These are phyloP conservation scores for Siniperca scherzeri DNA, from an alignment of 2,797 vertebrate species.

Conservation along the genomic window DNA sequence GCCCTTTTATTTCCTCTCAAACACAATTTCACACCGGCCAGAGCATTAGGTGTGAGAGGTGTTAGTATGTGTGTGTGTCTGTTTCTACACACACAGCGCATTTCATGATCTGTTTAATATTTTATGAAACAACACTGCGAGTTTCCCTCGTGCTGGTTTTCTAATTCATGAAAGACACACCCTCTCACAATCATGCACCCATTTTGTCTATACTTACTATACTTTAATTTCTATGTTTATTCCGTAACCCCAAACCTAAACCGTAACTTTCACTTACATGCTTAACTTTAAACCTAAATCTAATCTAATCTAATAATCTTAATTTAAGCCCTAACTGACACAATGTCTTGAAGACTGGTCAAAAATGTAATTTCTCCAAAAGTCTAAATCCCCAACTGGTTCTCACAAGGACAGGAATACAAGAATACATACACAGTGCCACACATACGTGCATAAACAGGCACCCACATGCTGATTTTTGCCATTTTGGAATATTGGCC, in stretches of 20 bases:
- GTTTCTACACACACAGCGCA: neutral
- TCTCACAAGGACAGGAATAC: slow-evolving; percentile 4
- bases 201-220: slow-evolving; percentile 6
- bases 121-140: slow-evolving; percentile 45
- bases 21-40: slow-evolving; percentile 66
- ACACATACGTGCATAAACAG: slow-evolving; percentile 48
- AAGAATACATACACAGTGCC: neutral
- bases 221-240: neutral
- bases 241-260: neutral
- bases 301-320: neutral
- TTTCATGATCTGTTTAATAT: slow-evolving; percentile 56
- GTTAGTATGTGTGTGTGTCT: slow-evolving; percentile 24
- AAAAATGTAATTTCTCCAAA: neutral
- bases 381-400: neutral
- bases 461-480: slow-evolving; percentile 38
- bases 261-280: neutral
- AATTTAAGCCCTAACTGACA: neutral
- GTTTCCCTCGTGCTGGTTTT: slow-evolving; percentile 3
- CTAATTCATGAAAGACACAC: slow-evolving; percentile 17
- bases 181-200: neutral
- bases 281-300: neutral
- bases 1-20: slow-evolving; percentile 65
- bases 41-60: slow-evolving; percentile 53
- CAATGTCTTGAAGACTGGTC: neutral
- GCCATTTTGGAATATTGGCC: slow-evolving; percentile 45